Conservation (phyloP, 2,888 invertebrate genomes). For the Chalcosyrphus nemorum region DNA sequence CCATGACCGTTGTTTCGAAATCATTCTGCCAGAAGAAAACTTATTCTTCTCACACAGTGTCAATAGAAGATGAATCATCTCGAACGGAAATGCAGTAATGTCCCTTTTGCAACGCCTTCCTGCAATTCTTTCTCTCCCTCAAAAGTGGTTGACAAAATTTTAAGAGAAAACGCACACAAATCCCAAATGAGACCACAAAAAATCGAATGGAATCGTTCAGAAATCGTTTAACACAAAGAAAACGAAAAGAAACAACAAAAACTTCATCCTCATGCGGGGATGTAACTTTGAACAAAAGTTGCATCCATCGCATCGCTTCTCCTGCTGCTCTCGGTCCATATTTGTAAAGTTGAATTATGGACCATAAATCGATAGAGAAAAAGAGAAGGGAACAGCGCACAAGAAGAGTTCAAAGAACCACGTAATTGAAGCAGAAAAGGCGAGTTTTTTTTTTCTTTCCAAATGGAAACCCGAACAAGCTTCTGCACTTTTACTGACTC, state of each 20-base stretch:
- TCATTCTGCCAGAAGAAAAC: not conserved
- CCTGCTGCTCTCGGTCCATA: constrained; percentile 46
- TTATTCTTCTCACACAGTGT: not conserved
- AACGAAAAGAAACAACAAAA: not conserved
- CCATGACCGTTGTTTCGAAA: not conserved
- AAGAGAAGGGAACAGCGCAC: not conserved
- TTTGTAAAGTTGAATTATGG: constrained; percentile 65
- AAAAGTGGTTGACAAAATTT: constrained; percentile 36
- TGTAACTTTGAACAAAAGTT: constrained; percentile 20
- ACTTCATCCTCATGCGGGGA: not conserved
- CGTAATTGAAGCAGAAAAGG: constrained; percentile 62
- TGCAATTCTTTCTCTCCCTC: not conserved
- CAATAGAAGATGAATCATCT: constrained; percentile 33
- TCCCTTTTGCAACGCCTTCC: constrained; percentile 14
- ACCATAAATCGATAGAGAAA: constrained; percentile 60
- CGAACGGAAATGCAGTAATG: constrained; percentile 30
- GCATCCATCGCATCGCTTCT: no score
- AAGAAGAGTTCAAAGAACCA: constrained; percentile 63
- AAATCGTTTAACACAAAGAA: constrained; percentile 41
- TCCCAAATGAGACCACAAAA: constrained; percentile 16
- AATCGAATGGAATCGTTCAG: constrained; percentile 23
- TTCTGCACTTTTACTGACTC: constrained; percentile 47
- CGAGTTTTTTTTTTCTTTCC: no score
- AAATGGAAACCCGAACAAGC: constrained; percentile 35
- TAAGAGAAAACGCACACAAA: constrained; percentile 12